These are phyloP conservation scores for Drosophila dives DNA, from an alignment of 2,888 invertebrate genomes.

Conservation along the genomic window DNA sequence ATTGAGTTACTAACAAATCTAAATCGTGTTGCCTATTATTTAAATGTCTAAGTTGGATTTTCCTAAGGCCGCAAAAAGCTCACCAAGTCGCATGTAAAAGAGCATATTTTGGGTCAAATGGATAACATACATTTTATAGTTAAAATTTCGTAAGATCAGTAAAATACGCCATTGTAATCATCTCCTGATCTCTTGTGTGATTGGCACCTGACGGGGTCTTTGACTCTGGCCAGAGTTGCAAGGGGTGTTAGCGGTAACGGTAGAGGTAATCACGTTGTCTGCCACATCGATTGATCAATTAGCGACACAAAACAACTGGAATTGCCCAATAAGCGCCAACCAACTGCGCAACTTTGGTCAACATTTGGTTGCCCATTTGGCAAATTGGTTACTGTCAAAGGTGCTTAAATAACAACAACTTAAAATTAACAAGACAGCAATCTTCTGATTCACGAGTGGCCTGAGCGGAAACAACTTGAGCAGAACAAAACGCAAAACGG, in stretches of 20 bases:
- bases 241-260: not conserved
- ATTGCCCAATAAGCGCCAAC: conserved; percentile 13
- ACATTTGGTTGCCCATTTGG: conserved; percentile 29
- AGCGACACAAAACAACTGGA: conserved; percentile 21
- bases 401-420: conserved; percentile 27
- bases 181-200: not conserved
- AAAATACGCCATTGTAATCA: conserved; percentile 9
- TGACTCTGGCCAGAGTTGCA: conserved; percentile 10
- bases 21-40: not conserved
- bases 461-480: conserved; percentile 2
- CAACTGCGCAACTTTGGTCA: conserved; percentile 12
- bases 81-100: conserved; percentile 12
- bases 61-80: conserved; percentile 19
- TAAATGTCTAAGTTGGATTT: conserved; percentile 5
- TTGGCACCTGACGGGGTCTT: conserved; percentile 16
- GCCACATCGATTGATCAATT: conserved; percentile 44
- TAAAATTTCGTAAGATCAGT: conserved; percentile 15
- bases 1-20: not conserved
- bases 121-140: not conserved
- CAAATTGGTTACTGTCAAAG: conserved; percentile 1
- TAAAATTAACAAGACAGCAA: not conserved
- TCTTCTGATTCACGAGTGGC: conserved; percentile 8
- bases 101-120: not conserved
- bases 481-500: not conserved
- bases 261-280: not conserved